Conservation (phyloP, 2,797 vertebrate genomes). For the Sebastiscus albofasciatus region DNA sequence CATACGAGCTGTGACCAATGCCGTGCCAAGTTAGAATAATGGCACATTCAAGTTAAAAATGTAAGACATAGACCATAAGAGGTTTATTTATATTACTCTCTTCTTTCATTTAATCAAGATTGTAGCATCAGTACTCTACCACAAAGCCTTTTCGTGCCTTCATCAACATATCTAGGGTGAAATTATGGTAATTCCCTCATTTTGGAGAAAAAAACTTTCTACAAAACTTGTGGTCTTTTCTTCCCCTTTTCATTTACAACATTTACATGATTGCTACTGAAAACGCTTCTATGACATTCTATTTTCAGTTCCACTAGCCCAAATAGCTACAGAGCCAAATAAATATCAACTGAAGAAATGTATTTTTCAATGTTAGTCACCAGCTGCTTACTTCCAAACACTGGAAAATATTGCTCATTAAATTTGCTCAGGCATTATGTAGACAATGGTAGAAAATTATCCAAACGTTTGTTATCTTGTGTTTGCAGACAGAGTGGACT, state of each 20-base stretch:
- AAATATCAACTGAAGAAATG: neutral
- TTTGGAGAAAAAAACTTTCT: neutral
- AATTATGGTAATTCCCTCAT: neutral
- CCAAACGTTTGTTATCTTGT: neutral
- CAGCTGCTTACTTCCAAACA: neutral
- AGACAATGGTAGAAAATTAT: neutral
- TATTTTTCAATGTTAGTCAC: neutral
- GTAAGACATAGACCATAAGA: neutral
- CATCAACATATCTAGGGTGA: neutral
- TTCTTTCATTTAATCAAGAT: constrained; percentile 8
- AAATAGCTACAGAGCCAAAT: too few species aligned
- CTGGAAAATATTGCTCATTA: neutral
- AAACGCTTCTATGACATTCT: neutral
- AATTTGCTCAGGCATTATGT: neutral
- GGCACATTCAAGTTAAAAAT: constrained; percentile 6
- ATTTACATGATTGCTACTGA: neutral
- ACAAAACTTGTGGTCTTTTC: neutral
- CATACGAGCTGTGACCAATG: constrained; percentile 32
- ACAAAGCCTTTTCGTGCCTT: neutral
- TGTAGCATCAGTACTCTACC: neutral
- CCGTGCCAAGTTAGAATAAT: constrained; percentile 35
- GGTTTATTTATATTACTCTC: constrained; percentile 9
- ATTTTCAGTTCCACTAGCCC: neutral
- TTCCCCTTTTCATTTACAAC: neutral
- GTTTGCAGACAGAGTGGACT: constrained; percentile 19